Percentiles rank a stretch among this genome's conserved stretches.
These are phyloP conservation scores for Spinus olivaceus DNA, from an alignment of 2,797 vertebrate species.

Conservation along the genomic window DNA sequence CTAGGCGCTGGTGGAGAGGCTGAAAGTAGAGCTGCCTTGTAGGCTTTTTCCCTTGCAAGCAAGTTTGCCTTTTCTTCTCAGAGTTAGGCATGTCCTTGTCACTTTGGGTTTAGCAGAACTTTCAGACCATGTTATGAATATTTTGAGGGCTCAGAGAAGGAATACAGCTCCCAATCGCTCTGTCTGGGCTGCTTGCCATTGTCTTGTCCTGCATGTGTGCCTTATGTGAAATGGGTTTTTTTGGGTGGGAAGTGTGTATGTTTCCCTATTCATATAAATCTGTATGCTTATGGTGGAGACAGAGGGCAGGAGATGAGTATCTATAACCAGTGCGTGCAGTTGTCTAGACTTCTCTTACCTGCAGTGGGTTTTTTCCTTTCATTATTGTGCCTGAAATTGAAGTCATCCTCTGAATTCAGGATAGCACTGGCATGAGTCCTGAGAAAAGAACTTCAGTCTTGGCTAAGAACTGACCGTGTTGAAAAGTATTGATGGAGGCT, in stretches of 20 bases:
- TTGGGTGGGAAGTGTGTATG: neutral
- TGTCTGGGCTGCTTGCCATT: neutral
- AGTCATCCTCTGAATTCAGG: constrained; percentile 19
- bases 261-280: neutral
- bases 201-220: constrained; percentile 30
- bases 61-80: neutral
- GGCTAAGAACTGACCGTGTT: neutral
- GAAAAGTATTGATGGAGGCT: constrained; percentile 27
- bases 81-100: neutral
- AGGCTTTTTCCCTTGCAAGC: neutral
- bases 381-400: constrained; percentile 19
- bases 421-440: constrained; percentile 9
- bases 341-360: constrained; percentile 4
- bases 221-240: neutral
- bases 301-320: neutral
- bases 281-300: neutral
- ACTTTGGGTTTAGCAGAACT: neutral
- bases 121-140: neutral
- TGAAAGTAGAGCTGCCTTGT: neutral
- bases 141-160: neutral
- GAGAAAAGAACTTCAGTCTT: constrained; percentile 34
- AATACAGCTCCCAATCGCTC: neutral
- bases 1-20: neutral
- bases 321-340: neutral
- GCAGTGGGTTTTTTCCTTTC: neutral